Evolutionary conservation across 2,113 vertebrate species (phyloP).

Genomic region (Rostratula benghalensis): DNA sequence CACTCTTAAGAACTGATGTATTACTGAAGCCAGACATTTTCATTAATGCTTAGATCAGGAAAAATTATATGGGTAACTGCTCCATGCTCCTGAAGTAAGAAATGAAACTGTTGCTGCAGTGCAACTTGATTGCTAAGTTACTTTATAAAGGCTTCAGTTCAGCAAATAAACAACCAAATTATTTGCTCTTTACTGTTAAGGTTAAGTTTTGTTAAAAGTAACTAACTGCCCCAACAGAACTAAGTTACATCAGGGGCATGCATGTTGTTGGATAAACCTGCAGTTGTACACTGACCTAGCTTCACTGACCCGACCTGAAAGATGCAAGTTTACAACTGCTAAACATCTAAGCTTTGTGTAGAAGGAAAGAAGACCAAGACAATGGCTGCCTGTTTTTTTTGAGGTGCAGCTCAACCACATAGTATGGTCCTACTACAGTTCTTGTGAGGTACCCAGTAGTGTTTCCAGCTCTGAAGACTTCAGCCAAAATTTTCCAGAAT

Average conservation of each 20-base stretch:
- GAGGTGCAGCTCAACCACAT: neutral
- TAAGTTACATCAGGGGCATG: neutral
- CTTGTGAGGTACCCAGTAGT: neutral
- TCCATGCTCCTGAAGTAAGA: neutral
- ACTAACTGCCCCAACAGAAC: neutral
- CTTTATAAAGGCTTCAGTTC: neutral
- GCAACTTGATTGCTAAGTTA: neutral
- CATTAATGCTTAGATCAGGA: neutral
- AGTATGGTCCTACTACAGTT: neutral
- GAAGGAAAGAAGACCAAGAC: neutral
- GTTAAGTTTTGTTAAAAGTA: neutral
- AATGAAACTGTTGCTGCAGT: neutral
- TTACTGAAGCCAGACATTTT: neutral
- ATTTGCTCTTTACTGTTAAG: neutral
- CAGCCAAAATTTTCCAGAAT: neutral
- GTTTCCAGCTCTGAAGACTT: neutral
- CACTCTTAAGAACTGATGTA: neutral
- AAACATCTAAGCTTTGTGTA: neutral
- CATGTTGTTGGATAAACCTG: neutral
- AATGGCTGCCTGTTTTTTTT: neutral
- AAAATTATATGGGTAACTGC: neutral
- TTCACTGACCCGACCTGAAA: neutral
- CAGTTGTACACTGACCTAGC: neutral
- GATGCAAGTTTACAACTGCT: neutral
- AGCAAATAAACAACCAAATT: neutral